Conservation (phyloP, 2,113 vertebrate genomes). For the Lipophrys pholis region DNA sequence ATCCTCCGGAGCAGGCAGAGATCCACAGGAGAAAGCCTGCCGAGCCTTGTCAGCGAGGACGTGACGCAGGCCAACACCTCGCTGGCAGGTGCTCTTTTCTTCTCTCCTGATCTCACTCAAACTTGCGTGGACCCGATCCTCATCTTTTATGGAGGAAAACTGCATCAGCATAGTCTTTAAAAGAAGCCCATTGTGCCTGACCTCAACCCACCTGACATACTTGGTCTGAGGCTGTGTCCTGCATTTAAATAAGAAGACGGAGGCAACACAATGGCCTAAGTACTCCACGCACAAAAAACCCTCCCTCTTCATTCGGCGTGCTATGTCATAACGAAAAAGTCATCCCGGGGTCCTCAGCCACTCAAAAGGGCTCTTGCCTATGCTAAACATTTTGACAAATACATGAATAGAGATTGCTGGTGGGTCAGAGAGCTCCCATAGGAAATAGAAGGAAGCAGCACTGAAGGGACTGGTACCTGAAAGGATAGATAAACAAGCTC, state of each 20-base stretch:
- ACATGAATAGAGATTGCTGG: conserved; percentile 37
- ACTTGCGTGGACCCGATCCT: conserved; percentile 13
- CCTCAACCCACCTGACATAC: conserved; percentile 49
- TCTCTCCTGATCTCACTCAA: conserved; percentile 24
- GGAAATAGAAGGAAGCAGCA: conserved; percentile 16
- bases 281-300: conserved; percentile 17
- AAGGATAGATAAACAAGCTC: conserved; percentile 46
- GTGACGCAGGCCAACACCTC: conserved; percentile 18
- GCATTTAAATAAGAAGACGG: conserved; percentile 72
- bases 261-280: conserved; percentile 38
- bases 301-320: conserved; percentile 4
- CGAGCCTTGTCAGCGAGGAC: conserved; percentile 38
- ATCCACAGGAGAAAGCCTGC: conserved; percentile 36
- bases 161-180: conserved; percentile 44
- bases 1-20: conserved; percentile 18
- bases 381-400: conserved; percentile 55
- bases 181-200: conserved; percentile 60
- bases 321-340: conserved; percentile 34
- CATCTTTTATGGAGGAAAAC: conserved; percentile 62
- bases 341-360: conserved; percentile 20
- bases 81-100: conserved; percentile 55
- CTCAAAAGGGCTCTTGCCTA: conserved; percentile 41
- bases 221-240: conserved; percentile 28
- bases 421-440: conserved; percentile 40
- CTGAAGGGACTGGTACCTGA: conserved; percentile 39